A percentile compares a stretch with the other conserved stretches of the same genome.
Conservation (phyloP, 2,888 invertebrate genomes). For the Hirudinaria manillensis region DNA sequence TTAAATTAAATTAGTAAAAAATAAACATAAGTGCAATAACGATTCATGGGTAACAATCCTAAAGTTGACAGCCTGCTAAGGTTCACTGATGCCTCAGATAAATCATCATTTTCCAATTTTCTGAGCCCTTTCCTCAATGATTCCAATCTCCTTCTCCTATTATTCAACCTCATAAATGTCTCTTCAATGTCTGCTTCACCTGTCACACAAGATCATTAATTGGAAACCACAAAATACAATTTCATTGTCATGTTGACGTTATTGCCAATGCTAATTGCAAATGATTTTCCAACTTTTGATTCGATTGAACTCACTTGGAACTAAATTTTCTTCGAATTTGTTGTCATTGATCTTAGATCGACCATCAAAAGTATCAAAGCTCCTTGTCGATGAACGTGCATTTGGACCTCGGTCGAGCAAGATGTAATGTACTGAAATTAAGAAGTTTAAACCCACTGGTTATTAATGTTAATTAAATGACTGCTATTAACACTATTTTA, state of each 20-base stretch:
- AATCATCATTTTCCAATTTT: conserved; percentile 6
- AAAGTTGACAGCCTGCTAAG: neutral
- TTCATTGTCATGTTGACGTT: neutral
- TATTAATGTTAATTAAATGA: neutral
- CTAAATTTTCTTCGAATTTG: too few relatives aligned
- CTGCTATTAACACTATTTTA: neutral
- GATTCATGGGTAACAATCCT: neutral
- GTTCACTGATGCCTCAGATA: too few relatives aligned
- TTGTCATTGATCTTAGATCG: too few relatives aligned
- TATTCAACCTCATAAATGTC: conserved; percentile 47
- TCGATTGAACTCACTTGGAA: too few relatives aligned
- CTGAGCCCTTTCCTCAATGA: neutral
- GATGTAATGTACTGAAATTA: conserved; percentile 22
- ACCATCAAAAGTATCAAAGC: too few relatives aligned
- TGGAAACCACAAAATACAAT: neutral
- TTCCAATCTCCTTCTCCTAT: conserved; percentile 45
- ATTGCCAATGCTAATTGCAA: neutral
- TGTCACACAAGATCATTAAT: neutral
- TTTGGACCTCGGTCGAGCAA: conserved; percentile 9
- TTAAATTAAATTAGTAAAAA: neutral
- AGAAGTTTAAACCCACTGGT: neutral
- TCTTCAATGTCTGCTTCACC: conserved; percentile 15
- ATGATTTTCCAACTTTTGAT: neutral
- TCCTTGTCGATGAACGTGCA: too few relatives aligned
- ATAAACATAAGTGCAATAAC: neutral